Evolutionary conservation across 2,888 invertebrate species (phyloP), one percentile per base, ranked within the genome.

Genomic region (Pseudococcus viburni): DNA sequence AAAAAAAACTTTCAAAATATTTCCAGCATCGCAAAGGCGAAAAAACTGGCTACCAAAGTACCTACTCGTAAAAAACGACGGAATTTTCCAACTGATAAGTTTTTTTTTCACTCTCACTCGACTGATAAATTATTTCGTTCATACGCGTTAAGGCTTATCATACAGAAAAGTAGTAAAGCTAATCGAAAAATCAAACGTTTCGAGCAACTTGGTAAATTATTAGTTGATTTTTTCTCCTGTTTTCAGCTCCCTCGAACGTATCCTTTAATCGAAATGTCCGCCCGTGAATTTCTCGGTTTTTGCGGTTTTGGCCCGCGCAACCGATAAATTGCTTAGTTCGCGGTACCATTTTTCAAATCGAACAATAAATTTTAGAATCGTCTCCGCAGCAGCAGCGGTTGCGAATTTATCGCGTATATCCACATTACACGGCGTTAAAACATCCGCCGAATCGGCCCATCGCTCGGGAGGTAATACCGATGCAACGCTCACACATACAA

Each of bases 341-440:
- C 73, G 73, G 73, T 73, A 73, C 33, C 73, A 22, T 83, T 46
- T 83, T 83, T 46, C 80, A 83, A 83, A 83, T 83, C 80, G 80
- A 83, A 46, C 22, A 22, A 83, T 83, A 83, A 83, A 83, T 83
- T 46, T 83, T 73, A 22, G 68, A 4, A 9, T 42, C 42, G 42
- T 42, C 42, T 1, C 11, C 19, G 19, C 64, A 42, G 6, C 42
- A 5, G 42, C 42, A 7, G 6, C 42, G 9, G 42, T 42, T 9
- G 42, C 42, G 42, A 42, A 42, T 42, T 42, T 42, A 42, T 42
- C 42, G 51, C 12, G 4, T 15, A n/a, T n/a, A 55, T 55, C 7
- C 55, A n/a, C 55, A 55, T 55, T 55, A 55, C n/a, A 55, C 22
- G 19, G 42, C 64, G 64, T 64, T 42, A 22, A 64, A 64, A 64